Evolutionary conservation across 2,113 vertebrate genomes (phyloP), one percentile per base, ranked within the genome.

Genomic region (Colistium nudipinnis): DNA sequence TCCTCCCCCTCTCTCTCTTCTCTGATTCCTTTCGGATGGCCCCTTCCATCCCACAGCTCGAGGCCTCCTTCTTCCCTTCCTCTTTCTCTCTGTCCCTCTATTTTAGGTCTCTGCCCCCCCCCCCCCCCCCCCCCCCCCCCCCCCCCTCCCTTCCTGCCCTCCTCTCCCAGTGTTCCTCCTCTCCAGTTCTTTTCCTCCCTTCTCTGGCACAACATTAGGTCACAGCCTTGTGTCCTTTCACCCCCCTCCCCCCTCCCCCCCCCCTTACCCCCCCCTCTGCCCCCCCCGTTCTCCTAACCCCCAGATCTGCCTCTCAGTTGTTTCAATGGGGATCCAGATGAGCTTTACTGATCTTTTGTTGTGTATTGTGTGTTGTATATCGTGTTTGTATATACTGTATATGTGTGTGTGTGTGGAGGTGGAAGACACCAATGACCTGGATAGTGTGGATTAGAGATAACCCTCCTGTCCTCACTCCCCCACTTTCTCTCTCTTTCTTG

Each of bases 181-280:
- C 72, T 77, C 44, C 49, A 67, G 56, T 43, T 76, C 64, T 56
- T 63, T 83, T 85, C 78, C 86, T 80, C 78, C 74, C 57, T 36
- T 75, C 74, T 78, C 60, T 77, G 57, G 76, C 73, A 68, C 78
- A 78, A 77, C 85, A 86, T 87, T 71, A 85, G 90, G 87, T 90
- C 91, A 84, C 19, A 86, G 70, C 86, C 81, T 74, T 83, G 43
- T 85, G 84, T 89, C 11, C 48, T 25, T 51, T 25, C 80, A 54
- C 76, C 74, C 77, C 66, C 69, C 64, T 69, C 55, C 51, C 56
- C 51, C 57, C 57, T 45, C 56, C 51, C 45, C 62, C 63, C 70
- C 45, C 52, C 31, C 28, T n/a, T 51, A 66, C 19, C 57, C 74
- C 35, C 48, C 65, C 35, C 77, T 51, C 45, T 39, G 14, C 51